A percentile compares a stretch with the other conserved stretches of the same genome.
Evolutionary conservation across 1,140 invertebrate species (phyloP).

Genomic region (Brachionus asplanchnoidis): DNA sequence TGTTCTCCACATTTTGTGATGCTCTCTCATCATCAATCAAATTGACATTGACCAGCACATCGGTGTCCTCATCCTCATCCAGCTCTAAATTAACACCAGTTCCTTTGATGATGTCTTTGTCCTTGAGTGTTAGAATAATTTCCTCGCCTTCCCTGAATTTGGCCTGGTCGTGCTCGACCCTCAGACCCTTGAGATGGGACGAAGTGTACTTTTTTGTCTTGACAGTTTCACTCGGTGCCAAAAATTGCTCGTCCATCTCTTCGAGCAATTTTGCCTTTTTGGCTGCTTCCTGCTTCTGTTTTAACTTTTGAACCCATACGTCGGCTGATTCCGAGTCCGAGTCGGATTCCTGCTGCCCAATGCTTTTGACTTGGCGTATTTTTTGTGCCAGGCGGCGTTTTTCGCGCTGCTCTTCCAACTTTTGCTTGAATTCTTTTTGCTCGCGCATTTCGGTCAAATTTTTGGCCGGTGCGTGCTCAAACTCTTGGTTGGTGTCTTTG

Average conservation of each 20-base stretch:
- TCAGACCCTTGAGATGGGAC: slow-evolving; percentile 71
- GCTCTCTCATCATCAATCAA: slow-evolving; percentile 86
- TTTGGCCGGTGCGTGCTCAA: slow-evolving; percentile 75
- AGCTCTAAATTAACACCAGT: slow-evolving; percentile 61
- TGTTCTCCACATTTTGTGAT: slow-evolving; percentile 78
- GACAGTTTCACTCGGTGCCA: slow-evolving; percentile 2
- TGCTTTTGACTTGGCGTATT: slow-evolving; percentile 61
- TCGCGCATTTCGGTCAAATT: slow-evolving; percentile 72
- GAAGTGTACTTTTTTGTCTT: slow-evolving; percentile 50
- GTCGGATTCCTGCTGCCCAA: slow-evolving; percentile 51
- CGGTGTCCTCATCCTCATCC: slow-evolving; percentile 69
- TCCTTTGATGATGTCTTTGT: slow-evolving; percentile 63
- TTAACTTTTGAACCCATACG: slow-evolving; percentile 75
- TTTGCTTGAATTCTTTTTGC: slow-evolving; percentile 76
- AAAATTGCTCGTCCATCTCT: slow-evolving; percentile 71
- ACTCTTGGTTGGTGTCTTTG: slow-evolving; percentile 34
- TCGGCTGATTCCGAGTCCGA: slow-evolving; percentile 49
- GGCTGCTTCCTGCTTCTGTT: slow-evolving; percentile 72
- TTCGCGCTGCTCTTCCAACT: slow-evolving; percentile 59
- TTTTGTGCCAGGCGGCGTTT: slow-evolving; percentile 6
- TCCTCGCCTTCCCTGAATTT: slow-evolving; percentile 75
- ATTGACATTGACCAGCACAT: slow-evolving; percentile 92
- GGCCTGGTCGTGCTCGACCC: slow-evolving; percentile 76
- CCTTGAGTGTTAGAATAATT: slow-evolving; percentile 86
- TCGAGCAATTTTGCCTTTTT: slow-evolving; percentile 81